Base-by-base conservation (phyloP, 1,140 invertebrate species). In the Amphibalanus amphitrite region DNA sequence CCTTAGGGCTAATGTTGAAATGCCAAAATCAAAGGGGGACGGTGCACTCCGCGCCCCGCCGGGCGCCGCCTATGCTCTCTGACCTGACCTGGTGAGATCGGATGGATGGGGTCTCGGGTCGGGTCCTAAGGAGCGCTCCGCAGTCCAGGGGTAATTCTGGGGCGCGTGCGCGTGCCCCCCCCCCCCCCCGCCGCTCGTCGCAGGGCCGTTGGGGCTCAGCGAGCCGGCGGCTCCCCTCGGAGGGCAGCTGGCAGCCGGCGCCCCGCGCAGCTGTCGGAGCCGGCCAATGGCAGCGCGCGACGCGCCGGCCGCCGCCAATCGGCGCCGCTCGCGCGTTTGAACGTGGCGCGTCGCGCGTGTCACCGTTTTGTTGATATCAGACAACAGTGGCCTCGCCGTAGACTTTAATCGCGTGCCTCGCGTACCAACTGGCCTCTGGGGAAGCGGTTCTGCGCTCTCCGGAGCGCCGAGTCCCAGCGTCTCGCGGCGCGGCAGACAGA, bases 81-180 rank as follows among this genome's bases (percentile, higher is more conserved):
- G n/a, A n/a, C n/a, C n/a, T n/a, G n/a, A n/a, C n/a, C n/a, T n/a
- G n/a, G n/a, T n/a, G n/a, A n/a, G n/a, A n/a, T n/a, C n/a, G n/a
- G n/a, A n/a, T n/a, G n/a, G n/a, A n/a, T n/a, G n/a, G n/a, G n/a
- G n/a, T n/a, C n/a, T n/a, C n/a, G n/a, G n/a, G n/a, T n/a, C n/a
- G n/a, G n/a, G n/a, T n/a, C n/a, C n/a, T n/a, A n/a, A n/a, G 73
- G 30, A 68, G 64, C 25, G 13, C 47, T 59, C 47, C 47, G 13
- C 13, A 15, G 47, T 59, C 25, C 25, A 25, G 47, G 25, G 47
- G 47, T 59, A 25, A 59, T 59, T 59, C 47, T 59, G 13, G 13
- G 25, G 25, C 47, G 47, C 25, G 13, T 25, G 47, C 47, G 47
- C 13, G n/a, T n/a, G n/a, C n/a, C n/a, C n/a, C n/a, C n/a, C n/a